phyloP scores from a whole-genome alignment of 2,888 invertebrate genomes.

The Apoda limacodes region DNA sequence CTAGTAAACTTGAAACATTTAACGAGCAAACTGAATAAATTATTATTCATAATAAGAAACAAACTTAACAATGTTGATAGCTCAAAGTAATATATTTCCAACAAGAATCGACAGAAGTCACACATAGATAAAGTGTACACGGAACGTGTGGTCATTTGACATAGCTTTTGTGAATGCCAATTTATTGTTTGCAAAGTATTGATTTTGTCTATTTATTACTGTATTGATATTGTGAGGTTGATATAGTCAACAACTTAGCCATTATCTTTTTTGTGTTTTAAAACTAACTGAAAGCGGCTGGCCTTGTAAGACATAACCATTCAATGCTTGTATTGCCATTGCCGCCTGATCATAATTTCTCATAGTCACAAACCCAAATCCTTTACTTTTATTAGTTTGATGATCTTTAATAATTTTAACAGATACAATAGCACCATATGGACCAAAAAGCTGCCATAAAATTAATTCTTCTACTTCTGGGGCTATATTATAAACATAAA shows the following conservation, averaged over 20 bases:
- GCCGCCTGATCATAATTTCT: slow-evolving; percentile 67
- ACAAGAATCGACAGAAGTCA: slow-evolving; percentile 59
- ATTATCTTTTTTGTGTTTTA: slow-evolving; percentile 70
- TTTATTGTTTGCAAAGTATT: slow-evolving; percentile 47
- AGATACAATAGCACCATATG: slow-evolving; percentile 69
- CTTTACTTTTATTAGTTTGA: slow-evolving; percentile 67
- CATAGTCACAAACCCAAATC: slow-evolving; percentile 68
- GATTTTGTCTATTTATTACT: slow-evolving; percentile 59
- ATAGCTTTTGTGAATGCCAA: slow-evolving; percentile 44
- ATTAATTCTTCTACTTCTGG: slow-evolving; percentile 65
- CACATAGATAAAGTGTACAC: slow-evolving; percentile 40
- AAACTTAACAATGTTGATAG: slow-evolving; percentile 70
- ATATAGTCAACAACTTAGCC: slow-evolving; percentile 44
- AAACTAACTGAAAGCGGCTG: slow-evolving; percentile 67
- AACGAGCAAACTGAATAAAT: slow-evolving; percentile 71
- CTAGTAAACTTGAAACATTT: slow-evolving; percentile 70
- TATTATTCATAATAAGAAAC: slow-evolving; percentile 66
- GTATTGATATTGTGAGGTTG: slow-evolving; percentile 64
- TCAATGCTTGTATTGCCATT: slow-evolving; percentile 66
- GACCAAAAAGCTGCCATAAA: slow-evolving; percentile 66
- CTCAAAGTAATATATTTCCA: slow-evolving; percentile 67
- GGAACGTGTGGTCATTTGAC: too few relatives aligned
- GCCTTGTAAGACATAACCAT: slow-evolving; percentile 59
- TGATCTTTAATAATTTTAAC: slow-evolving; percentile 69
- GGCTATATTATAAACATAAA: slow-evolving; percentile 67